These are phyloP conservation scores for Mus minutoides DNA, from an alignment of 2,797 vertebrate species.

Conservation along the genomic window DNA sequence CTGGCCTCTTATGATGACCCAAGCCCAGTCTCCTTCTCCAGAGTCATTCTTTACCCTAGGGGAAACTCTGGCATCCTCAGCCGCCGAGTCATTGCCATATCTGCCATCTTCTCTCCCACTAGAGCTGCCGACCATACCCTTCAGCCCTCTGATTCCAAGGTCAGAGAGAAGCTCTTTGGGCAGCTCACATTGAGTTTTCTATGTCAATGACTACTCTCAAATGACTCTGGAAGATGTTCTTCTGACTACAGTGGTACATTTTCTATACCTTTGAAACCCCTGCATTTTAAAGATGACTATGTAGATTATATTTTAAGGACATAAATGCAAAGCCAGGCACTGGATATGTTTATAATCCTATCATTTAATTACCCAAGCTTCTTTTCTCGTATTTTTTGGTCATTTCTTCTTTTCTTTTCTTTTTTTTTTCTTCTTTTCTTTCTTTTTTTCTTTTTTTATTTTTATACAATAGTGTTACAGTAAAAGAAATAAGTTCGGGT, in stretches of 20 bases:
- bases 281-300: neutral
- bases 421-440: too few species aligned
- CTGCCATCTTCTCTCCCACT: neutral
- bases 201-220: neutral
- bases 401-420: too few species aligned
- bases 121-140: neutral
- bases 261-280: slow-evolving; percentile 20
- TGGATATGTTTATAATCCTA: neutral
- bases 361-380: slow-evolving; percentile 41
- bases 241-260: neutral
- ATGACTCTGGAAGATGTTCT: neutral
- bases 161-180: neutral
- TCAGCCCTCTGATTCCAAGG: neutral
- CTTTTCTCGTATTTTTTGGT: slow-evolving; percentile 25
- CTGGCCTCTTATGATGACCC: neutral
- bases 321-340: neutral
- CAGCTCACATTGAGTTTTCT: neutral
- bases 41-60: neutral
- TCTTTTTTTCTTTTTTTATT: slow-evolving; percentile 38
- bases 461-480: neutral
- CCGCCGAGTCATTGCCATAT: neutral
- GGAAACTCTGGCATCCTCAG: neutral
- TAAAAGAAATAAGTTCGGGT: neutral
- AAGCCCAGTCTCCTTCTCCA: neutral
- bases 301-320: neutral